Evolutionary conservation across 2,113 vertebrate species (phyloP).

Genomic region (Pangasianodon hypophthalmus): DNA sequence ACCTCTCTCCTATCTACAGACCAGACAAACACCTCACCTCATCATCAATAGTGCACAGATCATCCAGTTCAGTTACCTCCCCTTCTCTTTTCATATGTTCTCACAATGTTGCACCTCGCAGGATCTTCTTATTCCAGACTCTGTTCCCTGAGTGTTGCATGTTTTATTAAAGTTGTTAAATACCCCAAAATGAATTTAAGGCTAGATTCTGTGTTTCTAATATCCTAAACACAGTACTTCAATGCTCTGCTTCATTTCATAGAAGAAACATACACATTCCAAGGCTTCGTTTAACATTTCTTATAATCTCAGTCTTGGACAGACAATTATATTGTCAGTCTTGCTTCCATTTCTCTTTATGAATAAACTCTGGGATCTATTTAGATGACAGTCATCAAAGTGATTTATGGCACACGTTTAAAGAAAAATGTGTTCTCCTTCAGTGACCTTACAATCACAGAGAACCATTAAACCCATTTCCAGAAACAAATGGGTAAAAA

Average conservation of each 20-base stretch:
- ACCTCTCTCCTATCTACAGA: background rate
- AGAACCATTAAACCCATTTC: conserved; percentile 40
- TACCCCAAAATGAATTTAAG: background rate
- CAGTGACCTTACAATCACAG: conserved; percentile 40
- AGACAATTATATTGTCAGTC: conserved; percentile 10
- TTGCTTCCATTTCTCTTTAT: conserved; percentile 15
- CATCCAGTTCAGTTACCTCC: background rate
- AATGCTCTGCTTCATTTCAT: background rate
- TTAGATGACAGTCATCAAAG: conserved; percentile 41
- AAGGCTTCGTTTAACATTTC: background rate
- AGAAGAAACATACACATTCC: background rate
- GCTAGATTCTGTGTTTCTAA: background rate
- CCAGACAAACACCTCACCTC: background rate
- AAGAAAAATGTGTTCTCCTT: conserved; percentile 32
- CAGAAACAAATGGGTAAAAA: conserved; percentile 41
- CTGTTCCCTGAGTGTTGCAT: background rate
- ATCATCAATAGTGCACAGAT: background rate
- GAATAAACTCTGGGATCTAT: conserved; percentile 25
- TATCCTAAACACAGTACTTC: background rate
- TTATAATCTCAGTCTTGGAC: conserved; percentile 17
- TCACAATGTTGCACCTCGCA: background rate
- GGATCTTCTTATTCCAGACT: background rate
- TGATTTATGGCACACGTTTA: conserved; percentile 51
- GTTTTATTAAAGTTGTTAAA: background rate
- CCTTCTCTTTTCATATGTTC: background rate